Evolutionary conservation across 2,888 invertebrate species (phyloP), one percentile per base, ranked within the genome.

Genomic region (Acanthosepion esculentum): DNA sequence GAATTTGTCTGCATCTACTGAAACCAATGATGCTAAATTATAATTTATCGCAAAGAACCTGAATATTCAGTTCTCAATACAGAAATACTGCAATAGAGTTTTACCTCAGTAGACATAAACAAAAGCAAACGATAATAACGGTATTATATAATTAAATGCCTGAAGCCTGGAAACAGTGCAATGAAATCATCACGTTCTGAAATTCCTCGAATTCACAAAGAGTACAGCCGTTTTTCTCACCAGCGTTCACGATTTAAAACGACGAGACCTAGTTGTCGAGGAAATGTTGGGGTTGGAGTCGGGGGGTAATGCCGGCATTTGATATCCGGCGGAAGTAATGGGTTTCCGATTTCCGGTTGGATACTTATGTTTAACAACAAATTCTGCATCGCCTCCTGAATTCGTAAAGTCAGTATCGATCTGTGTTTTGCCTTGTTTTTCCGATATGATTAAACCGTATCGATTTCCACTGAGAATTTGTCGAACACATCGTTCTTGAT

Each of bases 331-430:
- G 78, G 78, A 78, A 78, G 78, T 78, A 78, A 78, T 78, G n/a
- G n/a, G 78, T 12, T 78, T 78, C 78, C 78, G 78, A 78, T 78
- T 78, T 78, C 78, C 78, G 78, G 78, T 78, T 78, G 78, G 78
- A n/a, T 78, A 33, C 78, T 78, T 78, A 78, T n/a, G 78, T 78
- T 78, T 78, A 78, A 78, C 78, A 78, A 78, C 78, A 78, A 78
- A n/a, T 78, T 78, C 78, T n/a, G n/a, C n/a, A 78, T 78, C n/a
- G 78, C n/a, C 78, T 78, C 12, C n/a, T 78, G 78, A 78, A 15
- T 78, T 78, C 78, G n/a, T 8, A 78, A n/a, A 78, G n/a, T 78
- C 78, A 33, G 33, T 78, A 78, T 78, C 78, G 78, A 78, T 78
- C 18, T 78, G n/a, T 59, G 59, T 59, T 23, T 59, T 78, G 78